Evolutionary conservation across 2,113 vertebrate genomes (phyloP).

Genomic region (Melanostigma gelatinosum): DNA sequence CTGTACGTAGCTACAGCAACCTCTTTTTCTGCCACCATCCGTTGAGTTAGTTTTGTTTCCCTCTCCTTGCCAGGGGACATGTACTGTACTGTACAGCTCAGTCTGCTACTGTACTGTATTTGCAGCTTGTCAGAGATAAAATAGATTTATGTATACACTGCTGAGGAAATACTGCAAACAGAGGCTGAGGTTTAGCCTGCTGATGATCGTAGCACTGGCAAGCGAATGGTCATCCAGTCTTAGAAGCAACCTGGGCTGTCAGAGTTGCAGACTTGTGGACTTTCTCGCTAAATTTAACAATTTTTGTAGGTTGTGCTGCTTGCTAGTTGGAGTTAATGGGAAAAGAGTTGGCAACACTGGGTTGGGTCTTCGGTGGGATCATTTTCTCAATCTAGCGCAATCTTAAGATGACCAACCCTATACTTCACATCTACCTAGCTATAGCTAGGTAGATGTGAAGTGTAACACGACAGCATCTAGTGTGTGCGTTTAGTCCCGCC

Average conservation of each 20-base stretch:
- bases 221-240: conserved; percentile 15
- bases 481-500: too few relatives aligned
- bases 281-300: background rate
- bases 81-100: background rate
- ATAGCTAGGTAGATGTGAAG: too few relatives aligned
- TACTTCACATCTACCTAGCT: too few relatives aligned
- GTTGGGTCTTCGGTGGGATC: background rate
- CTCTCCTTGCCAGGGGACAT: background rate
- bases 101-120: background rate
- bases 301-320: background rate
- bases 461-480: background rate
- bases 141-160: background rate
- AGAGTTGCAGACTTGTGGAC: too few relatives aligned
- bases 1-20: background rate
- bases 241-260: background rate
- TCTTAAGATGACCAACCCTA: background rate
- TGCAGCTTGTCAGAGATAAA: conserved; percentile 11
- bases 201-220: background rate
- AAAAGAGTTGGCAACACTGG: background rate
- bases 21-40: background rate
- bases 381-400: background rate
- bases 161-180: conserved; percentile 4
- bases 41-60: conserved; percentile 15
- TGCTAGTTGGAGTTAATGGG: background rate
- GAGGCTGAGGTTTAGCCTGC: background rate